phyloP scores from a whole-genome alignment of 1,140 invertebrate species.

The Trichonephila clavipes region DNA sequence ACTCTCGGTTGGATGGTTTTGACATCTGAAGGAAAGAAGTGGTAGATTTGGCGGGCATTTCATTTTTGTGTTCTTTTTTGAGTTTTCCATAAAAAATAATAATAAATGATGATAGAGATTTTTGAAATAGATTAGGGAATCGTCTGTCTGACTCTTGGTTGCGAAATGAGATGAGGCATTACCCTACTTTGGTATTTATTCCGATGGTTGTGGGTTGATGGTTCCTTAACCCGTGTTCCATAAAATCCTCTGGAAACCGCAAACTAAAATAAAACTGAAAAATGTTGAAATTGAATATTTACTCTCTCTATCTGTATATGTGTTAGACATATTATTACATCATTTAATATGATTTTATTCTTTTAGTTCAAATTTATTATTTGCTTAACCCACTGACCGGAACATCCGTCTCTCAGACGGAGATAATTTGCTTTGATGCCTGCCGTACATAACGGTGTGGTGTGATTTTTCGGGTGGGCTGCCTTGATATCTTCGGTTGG shows the following conservation, averaged over 20 bases:
- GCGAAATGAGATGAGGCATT: not conserved
- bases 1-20: not conserved
- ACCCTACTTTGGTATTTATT: not conserved
- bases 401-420: no score
- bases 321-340: no score
- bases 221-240: not conserved
- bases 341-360: no score
- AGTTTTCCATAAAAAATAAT: not conserved
- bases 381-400: no score
- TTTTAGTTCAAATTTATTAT: no score
- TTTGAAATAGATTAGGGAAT: not conserved
- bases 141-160: not conserved
- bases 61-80: not conserved
- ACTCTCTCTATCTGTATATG: no score
- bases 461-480: no score
- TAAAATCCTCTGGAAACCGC: not conserved
- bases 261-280: not conserved
- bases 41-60: not conserved
- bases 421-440: no score
- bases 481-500: no score
- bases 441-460: no score
- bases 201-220: not conserved
- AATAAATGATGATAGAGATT: not conserved
- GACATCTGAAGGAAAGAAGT: not conserved
- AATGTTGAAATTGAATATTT: no score